These are phyloP conservation scores for Chrysocyon brachyurus DNA, from an alignment of 2,797 vertebrate species.

Conservation along the genomic window DNA sequence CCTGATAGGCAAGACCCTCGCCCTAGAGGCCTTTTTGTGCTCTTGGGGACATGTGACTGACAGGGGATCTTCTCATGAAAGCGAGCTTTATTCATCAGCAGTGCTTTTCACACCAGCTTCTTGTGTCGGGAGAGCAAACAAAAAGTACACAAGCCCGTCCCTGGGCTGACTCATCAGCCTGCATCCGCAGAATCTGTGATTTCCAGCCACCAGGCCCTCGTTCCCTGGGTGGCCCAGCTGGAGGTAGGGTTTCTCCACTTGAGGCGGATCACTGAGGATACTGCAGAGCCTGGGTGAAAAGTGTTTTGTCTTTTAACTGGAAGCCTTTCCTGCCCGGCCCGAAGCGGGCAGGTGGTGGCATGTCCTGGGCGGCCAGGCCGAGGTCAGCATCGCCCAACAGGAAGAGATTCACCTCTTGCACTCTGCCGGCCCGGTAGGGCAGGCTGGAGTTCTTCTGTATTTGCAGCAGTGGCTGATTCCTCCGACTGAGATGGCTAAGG, in stretches of 20 bases:
- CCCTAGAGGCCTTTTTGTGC: rapidly evolving
- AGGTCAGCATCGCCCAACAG: conserved; percentile 48
- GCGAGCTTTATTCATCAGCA: not conserved
- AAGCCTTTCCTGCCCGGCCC: conserved; percentile 80
- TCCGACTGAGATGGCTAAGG: not conserved
- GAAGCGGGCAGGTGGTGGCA: conserved; percentile 77
- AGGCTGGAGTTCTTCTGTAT: not conserved
- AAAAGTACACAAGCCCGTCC: not conserved
- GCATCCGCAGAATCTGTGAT: not conserved
- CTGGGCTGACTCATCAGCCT: not conserved
- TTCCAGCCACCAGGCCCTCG: not conserved
- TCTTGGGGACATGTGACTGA: not conserved
- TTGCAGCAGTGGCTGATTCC: not conserved
- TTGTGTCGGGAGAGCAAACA: not conserved
- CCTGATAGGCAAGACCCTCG: not conserved
- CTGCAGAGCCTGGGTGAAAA: not conserved
- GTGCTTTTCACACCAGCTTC: not conserved
- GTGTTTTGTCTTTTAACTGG: conserved; percentile 36
- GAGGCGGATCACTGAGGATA: not conserved
- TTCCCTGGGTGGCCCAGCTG: not conserved
- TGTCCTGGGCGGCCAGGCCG: not conserved
- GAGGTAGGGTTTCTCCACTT: not conserved
- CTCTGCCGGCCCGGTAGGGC: not conserved
- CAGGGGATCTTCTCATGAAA: not conserved
- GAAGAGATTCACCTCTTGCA: not conserved